These are phyloP conservation scores for Nycticebus coucang DNA, from an alignment of 2,113 vertebrate genomes.

Conservation along the genomic window DNA sequence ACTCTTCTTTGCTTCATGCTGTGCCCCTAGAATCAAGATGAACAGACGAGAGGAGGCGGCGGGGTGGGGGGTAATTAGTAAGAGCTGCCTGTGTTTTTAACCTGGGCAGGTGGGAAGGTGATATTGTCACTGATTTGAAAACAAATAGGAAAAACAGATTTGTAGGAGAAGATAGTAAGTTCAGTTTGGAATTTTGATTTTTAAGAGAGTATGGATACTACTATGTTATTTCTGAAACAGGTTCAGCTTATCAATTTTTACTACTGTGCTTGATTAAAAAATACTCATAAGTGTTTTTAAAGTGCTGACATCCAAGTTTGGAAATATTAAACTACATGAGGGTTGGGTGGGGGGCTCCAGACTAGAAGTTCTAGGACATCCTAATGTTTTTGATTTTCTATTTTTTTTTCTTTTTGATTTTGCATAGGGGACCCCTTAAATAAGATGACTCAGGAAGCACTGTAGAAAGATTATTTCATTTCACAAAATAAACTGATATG, in stretches of 20 bases:
- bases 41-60: neutral
- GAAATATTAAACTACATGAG: neutral
- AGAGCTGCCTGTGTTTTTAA: neutral
- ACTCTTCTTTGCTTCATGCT: neutral
- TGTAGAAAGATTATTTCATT: neutral
- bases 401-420: neutral
- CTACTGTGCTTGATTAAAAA: constrained; percentile 16
- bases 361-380: neutral
- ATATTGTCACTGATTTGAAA: neutral
- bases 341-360: too few relatives aligned
- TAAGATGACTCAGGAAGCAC: neutral
- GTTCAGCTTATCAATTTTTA: neutral
- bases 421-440: neutral
- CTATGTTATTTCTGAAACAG: neutral
- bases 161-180: neutral
- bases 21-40: neutral
- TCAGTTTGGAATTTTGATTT: neutral
- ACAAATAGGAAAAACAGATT: neutral
- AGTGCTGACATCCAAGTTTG: neutral
- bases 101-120: neutral
- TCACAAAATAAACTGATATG: neutral
- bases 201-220: neutral
- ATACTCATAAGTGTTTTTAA: constrained; percentile 15
- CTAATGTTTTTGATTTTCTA: neutral
- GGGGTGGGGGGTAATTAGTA: neutral